Evolutionary conservation across 2,888 invertebrate genomes (phyloP).

Genomic region (Sphaeridia pumilis): DNA sequence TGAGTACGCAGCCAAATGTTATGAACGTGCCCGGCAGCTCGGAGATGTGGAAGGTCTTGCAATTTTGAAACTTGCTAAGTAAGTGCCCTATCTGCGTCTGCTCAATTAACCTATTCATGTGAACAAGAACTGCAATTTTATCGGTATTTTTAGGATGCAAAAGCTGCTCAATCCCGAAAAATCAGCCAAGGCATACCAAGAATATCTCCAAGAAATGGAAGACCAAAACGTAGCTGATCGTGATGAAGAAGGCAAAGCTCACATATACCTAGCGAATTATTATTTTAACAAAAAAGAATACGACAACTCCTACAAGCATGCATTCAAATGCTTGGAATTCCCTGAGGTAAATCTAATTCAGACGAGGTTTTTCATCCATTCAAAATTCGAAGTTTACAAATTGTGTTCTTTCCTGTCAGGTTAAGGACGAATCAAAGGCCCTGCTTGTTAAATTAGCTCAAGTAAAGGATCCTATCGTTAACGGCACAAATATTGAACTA

Average conservation of each 20-base stretch:
- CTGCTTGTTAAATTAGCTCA: constrained; percentile 45
- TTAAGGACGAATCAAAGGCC: constrained; percentile 84
- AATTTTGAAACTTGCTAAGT: constrained; percentile 84
- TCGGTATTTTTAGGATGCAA: constrained; percentile 41
- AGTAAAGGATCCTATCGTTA: constrained; percentile 10
- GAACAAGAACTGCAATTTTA: too few species aligned
- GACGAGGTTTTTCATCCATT: background rate
- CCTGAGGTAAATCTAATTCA: constrained; percentile 58
- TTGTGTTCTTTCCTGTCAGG: too few species aligned
- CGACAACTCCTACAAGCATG: constrained; percentile 82
- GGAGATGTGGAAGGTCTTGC: constrained; percentile 96
- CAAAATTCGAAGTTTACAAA: too few species aligned
- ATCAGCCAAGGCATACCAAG: constrained; percentile 83
- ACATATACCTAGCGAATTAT: constrained; percentile 82
- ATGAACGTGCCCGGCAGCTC: constrained; percentile 86
- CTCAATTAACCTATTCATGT: too few species aligned
- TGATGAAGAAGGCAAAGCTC: constrained; percentile 69
- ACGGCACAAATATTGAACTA: background rate
- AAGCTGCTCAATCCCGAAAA: constrained; percentile 71
- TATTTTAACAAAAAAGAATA: constrained; percentile 67
- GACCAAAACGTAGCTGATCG: constrained; percentile 49
- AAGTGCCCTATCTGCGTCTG: too few species aligned
- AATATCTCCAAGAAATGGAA: constrained; percentile 68
- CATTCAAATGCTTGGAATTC: constrained; percentile 85
- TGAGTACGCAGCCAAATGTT: constrained; percentile 93